Evolutionary conservation across 1,140 invertebrate genomes (phyloP).

Genomic region (Pseudobourletiella spinata): DNA sequence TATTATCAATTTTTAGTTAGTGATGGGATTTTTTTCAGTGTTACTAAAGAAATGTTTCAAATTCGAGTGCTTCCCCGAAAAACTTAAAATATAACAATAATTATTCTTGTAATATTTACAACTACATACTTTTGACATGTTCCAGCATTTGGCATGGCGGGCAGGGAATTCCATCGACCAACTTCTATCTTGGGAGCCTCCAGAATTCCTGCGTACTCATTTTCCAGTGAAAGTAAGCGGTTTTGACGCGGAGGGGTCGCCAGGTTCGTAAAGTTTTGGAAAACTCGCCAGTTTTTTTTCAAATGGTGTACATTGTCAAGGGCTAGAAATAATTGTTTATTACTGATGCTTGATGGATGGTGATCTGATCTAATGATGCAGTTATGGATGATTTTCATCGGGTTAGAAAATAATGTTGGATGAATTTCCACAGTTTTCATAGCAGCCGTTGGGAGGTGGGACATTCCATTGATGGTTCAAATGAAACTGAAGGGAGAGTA

Average conservation of each 20-base stretch:
- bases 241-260: not conserved
- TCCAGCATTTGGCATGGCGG: conserved; percentile 10
- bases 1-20: no score
- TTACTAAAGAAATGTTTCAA: no score
- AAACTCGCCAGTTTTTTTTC: no score
- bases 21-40: no score
- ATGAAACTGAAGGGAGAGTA: conserved; percentile 3
- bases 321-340: no score
- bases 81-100: no score
- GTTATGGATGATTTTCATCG: no score
- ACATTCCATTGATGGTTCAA: conserved; percentile 14
- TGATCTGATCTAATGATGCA: no score
- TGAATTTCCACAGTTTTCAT: conserved; percentile 12
- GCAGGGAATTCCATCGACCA: conserved; percentile 4
- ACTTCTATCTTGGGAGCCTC: conserved; percentile 10
- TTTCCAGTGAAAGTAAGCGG: conserved; percentile 13
- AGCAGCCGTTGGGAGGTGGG: conserved; percentile 12
- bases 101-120: not conserved
- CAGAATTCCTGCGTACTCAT: not conserved
- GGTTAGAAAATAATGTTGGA: no score
- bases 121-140: not conserved
- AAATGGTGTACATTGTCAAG: no score
- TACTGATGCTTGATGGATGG: no score
- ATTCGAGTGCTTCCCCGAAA: no score
- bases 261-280: not conserved